Evolutionary conservation across 35 echinoderm and acorn worm genomes (phyloP).

Genomic region (Anneissia japonica): DNA sequence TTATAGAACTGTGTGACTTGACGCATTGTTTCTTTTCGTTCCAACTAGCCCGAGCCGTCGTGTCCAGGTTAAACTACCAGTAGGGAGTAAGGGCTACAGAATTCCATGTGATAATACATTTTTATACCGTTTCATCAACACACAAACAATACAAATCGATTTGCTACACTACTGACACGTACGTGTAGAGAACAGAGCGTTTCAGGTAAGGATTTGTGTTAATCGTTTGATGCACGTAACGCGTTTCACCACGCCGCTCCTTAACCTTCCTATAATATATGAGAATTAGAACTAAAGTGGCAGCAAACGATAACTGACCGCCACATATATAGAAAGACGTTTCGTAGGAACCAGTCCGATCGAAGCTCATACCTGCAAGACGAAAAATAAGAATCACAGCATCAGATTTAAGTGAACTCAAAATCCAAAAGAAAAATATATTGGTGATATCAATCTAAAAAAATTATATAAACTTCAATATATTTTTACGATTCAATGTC

Average conservation of each 20-base stretch:
- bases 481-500: too few relatives aligned
- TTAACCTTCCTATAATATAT: background rate
- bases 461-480: too few relatives aligned
- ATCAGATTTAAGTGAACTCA: too few relatives aligned
- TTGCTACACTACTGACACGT: background rate
- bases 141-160: background rate
- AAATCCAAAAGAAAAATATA: too few relatives aligned
- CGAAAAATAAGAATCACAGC: background rate
- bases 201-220: background rate
- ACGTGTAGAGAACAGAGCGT: background rate
- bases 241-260: background rate
- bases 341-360: background rate
- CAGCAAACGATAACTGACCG: background rate
- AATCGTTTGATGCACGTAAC: background rate
- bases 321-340: background rate
- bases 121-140: too few relatives aligned
- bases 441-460: too few relatives aligned
- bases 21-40: too few relatives aligned
- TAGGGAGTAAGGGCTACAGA: too few relatives aligned
- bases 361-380: background rate
- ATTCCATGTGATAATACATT: too few relatives aligned
- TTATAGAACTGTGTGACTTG: too few relatives aligned
- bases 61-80: too few relatives aligned
- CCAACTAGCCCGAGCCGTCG: too few relatives aligned
- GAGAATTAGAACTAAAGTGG: background rate